phyloP scores from a whole-genome alignment of 2,113 vertebrate species.

The Thalassarche chlororhynchos region DNA sequence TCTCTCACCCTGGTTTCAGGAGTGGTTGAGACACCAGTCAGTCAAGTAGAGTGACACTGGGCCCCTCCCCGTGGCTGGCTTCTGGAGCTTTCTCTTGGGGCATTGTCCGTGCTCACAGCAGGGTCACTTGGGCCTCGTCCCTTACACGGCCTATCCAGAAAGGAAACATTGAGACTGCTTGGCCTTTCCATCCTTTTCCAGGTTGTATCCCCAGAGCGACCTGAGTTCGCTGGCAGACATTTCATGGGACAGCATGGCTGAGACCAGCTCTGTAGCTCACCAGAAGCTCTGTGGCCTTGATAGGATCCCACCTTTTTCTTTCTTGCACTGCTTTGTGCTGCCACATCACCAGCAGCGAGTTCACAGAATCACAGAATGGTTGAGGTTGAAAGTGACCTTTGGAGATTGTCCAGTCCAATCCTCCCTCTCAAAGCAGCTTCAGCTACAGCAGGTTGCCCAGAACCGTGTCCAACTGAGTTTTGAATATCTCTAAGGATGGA shows the following conservation, averaged over 20 bases:
- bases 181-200: neutral
- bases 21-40: too few species aligned
- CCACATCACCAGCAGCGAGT: neutral
- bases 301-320: neutral
- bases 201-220: neutral
- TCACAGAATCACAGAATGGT: neutral
- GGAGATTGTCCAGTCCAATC: neutral
- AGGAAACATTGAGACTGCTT: neutral
- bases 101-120: too few species aligned
- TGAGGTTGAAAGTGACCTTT: neutral
- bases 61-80: too few species aligned
- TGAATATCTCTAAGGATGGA: neutral
- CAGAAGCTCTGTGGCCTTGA: neutral
- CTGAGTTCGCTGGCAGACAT: neutral
- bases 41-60: too few species aligned
- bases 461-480: fast-evolving
- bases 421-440: neutral
- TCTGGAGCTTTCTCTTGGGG: too few species aligned
- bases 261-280: neutral
- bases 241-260: neutral
- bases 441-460: neutral
- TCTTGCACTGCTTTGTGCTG: neutral
- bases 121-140: too few species aligned
- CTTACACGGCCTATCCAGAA: neutral
- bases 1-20: too few species aligned